Percentiles rank a stretch among this genome's conserved stretches.
phyloP scores from a whole-genome alignment of 1,140 invertebrate genomes.

The Amphibalanus amphitrite region DNA sequence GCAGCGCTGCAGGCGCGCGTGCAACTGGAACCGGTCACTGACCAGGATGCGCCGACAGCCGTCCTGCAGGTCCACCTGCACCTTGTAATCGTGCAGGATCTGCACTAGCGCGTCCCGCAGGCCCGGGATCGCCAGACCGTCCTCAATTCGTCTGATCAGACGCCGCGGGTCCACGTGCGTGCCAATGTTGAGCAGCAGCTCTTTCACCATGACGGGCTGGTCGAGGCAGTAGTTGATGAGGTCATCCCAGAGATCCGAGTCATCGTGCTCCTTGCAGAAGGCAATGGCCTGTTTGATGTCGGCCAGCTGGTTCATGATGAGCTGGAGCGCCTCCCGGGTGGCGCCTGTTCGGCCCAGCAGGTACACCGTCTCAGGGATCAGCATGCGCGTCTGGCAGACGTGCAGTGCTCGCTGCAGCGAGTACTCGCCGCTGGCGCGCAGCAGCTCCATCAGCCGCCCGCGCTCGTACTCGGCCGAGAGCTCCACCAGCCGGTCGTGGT shows the following conservation, averaged over 20 bases:
- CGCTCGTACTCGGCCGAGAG: constrained; percentile 79
- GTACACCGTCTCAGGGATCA: constrained; percentile 83
- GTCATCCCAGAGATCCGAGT: constrained; percentile 84
- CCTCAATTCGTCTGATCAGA: constrained; percentile 65
- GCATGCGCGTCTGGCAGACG: constrained; percentile 59
- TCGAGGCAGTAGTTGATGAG: constrained; percentile 75
- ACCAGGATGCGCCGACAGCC: background rate
- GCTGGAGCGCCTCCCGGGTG: constrained; percentile 67
- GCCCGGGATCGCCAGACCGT: constrained; percentile 67
- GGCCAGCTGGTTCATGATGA: constrained; percentile 68
- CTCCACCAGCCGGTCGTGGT: constrained; percentile 63
- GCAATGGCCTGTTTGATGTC: constrained; percentile 86
- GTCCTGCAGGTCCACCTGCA: constrained; percentile 49
- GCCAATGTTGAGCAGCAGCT: constrained; percentile 57
- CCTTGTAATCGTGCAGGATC: constrained; percentile 87
- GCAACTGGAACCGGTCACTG: background rate
- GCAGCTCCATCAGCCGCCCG: constrained; percentile 67
- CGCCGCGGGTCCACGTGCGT: constrained; percentile 80
- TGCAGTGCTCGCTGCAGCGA: constrained; percentile 77
- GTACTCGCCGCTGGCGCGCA: constrained; percentile 74
- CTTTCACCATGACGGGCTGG: constrained; percentile 64
- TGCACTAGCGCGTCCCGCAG: constrained; percentile 79
- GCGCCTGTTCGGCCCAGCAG: constrained; percentile 85
- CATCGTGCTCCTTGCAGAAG: constrained; percentile 93
- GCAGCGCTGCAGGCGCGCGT: background rate